A percentile compares a stretch with the other conserved stretches of the same genome.
Evolutionary conservation across 2,888 invertebrate species (phyloP).

Genomic region (Oscheius myriophilus): DNA sequence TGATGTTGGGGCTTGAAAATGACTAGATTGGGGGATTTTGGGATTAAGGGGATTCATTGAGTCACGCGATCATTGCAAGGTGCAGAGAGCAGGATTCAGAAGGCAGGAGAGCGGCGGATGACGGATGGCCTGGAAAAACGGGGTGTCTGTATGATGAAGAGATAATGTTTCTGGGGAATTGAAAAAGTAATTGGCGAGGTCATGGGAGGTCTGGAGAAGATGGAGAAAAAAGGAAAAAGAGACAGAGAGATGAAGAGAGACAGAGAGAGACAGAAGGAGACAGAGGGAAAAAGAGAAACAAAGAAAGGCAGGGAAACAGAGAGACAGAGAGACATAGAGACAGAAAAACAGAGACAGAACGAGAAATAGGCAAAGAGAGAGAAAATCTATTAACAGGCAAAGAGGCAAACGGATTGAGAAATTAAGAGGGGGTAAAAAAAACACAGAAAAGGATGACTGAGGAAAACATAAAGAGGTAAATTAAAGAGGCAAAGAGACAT

Average conservation of each 20-base stretch:
- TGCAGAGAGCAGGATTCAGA: not conserved
- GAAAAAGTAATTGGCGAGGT: too few relatives aligned
- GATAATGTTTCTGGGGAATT: too few relatives aligned
- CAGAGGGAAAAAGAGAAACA: too few relatives aligned
- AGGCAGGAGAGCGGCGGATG: conserved; percentile 7
- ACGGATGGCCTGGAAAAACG: not conserved
- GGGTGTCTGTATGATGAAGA: too few relatives aligned
- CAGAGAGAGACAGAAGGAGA: not conserved
- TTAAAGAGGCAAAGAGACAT: too few relatives aligned
- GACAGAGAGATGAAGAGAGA: conserved; percentile 4
- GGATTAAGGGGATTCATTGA: not conserved
- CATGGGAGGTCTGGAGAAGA: too few relatives aligned
- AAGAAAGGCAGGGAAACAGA: conserved; percentile 1
- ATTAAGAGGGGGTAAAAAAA: too few relatives aligned
- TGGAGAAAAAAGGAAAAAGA: conserved; percentile 10
- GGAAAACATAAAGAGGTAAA: too few relatives aligned
- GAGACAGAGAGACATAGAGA: not conserved
- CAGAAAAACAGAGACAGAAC: not conserved
- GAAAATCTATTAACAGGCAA: too few relatives aligned
- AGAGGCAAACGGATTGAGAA: too few relatives aligned
- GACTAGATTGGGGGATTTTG: not conserved
- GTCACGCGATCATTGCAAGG: not conserved
- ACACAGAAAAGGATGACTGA: too few relatives aligned
- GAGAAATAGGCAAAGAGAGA: too few relatives aligned
- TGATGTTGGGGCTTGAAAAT: not conserved